A percentile compares a stretch with the other conserved stretches of the same genome.
These are phyloP conservation scores for Ceyx melanurus DNA, from an alignment of 2,113 vertebrate species.

Conservation along the genomic window DNA sequence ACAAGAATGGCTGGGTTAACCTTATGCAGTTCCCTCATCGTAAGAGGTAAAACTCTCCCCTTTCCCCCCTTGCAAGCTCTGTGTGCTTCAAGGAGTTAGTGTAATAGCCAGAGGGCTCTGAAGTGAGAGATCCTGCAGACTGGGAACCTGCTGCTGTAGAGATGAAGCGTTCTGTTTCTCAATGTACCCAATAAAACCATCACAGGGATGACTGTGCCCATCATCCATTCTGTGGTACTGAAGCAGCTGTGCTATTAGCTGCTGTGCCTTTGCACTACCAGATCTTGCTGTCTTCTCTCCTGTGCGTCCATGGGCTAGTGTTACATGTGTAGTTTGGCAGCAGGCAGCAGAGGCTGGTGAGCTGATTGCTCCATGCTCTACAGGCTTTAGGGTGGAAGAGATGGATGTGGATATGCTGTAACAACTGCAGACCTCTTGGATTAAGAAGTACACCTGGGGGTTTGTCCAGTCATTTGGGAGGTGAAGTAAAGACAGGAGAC, in stretches of 20 bases:
- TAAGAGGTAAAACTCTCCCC: neutral
- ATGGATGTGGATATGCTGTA: neutral
- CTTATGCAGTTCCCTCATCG: neutral
- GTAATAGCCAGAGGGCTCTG: neutral
- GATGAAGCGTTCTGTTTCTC: neutral
- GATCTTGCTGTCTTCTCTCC: neutral
- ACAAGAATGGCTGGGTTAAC: neutral
- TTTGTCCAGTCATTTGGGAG: neutral
- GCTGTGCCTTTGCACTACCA: neutral
- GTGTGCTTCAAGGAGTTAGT: neutral
- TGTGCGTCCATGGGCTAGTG: accelerated
- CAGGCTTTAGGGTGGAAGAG: neutral
- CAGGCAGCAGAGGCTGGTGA: neutral
- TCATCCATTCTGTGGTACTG: neutral
- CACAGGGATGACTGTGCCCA: no score
- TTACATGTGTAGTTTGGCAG: neutral
- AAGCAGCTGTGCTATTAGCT: neutral
- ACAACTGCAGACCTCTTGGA: neutral
- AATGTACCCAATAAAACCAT: neutral
- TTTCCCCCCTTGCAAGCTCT: neutral
- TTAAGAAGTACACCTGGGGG: neutral
- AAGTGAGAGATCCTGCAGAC: neutral
- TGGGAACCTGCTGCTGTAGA: neutral
- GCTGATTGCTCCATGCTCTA: neutral
- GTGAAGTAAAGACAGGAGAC: neutral